Evolutionary conservation across 2,888 invertebrate genomes (phyloP), one percentile per base, ranked within the genome.

Genomic region (Oscheius sp.): DNA sequence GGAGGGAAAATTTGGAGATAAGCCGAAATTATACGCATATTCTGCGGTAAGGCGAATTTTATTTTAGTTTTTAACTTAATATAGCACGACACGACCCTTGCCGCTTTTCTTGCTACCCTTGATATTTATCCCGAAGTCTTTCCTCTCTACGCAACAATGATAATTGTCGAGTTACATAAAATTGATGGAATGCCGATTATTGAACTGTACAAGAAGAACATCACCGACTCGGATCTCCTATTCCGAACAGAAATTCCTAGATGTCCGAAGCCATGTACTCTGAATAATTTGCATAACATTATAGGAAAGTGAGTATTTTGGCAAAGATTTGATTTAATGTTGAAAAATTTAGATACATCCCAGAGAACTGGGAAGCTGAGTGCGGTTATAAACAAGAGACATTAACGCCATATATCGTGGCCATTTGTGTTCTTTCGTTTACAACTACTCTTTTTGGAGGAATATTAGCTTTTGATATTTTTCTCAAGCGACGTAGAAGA

Each of bases 61-160:
- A 22, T 12, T 3, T 1, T 33, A 12, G 22, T 17, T 22, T 24
- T 26, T 22, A 44, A 61, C 41, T 9, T 44, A 8, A 49, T 49
- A 32, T 71, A 83, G 80, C 84, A 84, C 71, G 84, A 84, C 66
- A 80, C 84, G 0, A 80, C 84, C 9, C 72, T 85, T 2, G 75
- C 81, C 24, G 83, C 83, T 0, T 50, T 84, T 6, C 74, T 85
- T 6, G 67, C 82, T 0, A 80, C 82, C 0, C 67, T 85, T 33
- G 82, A 80, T 6, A 68, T 81, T n/a, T 72, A 73, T 68, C 79
- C 80, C 28, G 65, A 68, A n/a, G 59, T 72, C 1, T 82, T 80
- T 33, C 85, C 85, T 2, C 74, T 76, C 33, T 85, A 85, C 65
- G 81, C 84, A 6, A 78, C 82, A 3, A 68, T 71, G 17, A 68